Evolutionary conservation across 1,140 invertebrate genomes (phyloP).

Genomic region (Doryteuthis pealeii): DNA sequence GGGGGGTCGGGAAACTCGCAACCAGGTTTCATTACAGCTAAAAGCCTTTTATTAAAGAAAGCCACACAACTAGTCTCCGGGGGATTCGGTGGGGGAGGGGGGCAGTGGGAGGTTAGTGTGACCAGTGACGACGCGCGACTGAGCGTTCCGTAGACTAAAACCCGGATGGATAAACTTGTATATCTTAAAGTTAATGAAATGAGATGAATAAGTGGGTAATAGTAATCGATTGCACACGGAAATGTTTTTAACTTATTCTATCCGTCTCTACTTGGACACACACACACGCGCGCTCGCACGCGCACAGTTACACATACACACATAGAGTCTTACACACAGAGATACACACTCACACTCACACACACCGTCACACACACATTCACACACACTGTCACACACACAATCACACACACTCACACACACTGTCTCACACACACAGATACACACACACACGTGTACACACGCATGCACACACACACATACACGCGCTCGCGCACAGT

Average conservation of each 20-base stretch:
- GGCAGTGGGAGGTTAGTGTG: background rate
- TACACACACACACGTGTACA: no score
- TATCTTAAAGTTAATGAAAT: no score
- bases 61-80: background rate
- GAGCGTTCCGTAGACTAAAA: background rate
- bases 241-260: no score
- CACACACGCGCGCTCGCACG: background rate
- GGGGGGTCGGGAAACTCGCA: background rate
- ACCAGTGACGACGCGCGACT: background rate
- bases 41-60: background rate
- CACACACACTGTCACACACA: no score
- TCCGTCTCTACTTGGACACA: no score
- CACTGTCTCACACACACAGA: no score
- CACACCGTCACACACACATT: no score
- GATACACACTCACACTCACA: background rate
- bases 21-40: background rate
- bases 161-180: background rate
- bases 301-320: background rate
- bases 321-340: background rate
- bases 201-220: no score
- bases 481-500: no score
- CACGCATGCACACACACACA: no score
- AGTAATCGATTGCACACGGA: no score
- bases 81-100: background rate
- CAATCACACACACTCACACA: no score